Percentiles rank a stretch among this genome's conserved stretches.
phyloP scores from a whole-genome alignment of 2,888 invertebrate genomes.

The Mythimna impura region DNA sequence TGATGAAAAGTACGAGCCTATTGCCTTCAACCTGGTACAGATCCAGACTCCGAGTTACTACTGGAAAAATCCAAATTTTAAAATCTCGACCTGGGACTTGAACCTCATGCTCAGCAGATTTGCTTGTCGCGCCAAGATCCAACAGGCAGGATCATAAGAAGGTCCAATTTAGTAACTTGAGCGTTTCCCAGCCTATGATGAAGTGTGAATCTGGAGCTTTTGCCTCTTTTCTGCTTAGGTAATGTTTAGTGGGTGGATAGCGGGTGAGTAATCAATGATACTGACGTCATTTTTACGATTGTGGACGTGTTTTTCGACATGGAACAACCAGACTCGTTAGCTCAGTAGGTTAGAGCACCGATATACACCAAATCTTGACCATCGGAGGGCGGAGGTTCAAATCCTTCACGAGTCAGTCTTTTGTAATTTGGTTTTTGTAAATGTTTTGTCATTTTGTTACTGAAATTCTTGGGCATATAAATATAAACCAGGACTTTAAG shows the following conservation, averaged over 20 bases:
- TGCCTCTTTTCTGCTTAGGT: neutral
- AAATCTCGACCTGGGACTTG: no score
- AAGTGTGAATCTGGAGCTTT: neutral
- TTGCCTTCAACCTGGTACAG: no score
- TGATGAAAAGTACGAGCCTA: no score
- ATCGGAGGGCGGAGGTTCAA: constrained; percentile 74
- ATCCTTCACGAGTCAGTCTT: constrained; percentile 71
- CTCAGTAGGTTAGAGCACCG: constrained; percentile 73
- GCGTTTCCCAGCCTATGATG: no score
- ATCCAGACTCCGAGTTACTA: no score
- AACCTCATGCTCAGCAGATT: neutral
- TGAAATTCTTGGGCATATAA: no score
- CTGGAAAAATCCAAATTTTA: no score
- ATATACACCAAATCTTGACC: constrained; percentile 61
- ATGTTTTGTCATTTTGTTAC: no score
- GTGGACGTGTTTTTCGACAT: neutral
- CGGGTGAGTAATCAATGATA: neutral
- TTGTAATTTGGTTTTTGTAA: neutral
- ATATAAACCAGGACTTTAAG: no score
- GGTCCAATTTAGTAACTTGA: neutral
- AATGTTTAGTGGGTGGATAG: neutral
- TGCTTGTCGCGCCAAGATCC: neutral
- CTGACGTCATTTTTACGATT: constrained; percentile 7
- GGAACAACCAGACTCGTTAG: constrained; percentile 37
- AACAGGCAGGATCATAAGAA: neutral